Evolutionary conservation across 2,797 vertebrate genomes (phyloP).

Genomic region (Enteromius paludinosus): DNA sequence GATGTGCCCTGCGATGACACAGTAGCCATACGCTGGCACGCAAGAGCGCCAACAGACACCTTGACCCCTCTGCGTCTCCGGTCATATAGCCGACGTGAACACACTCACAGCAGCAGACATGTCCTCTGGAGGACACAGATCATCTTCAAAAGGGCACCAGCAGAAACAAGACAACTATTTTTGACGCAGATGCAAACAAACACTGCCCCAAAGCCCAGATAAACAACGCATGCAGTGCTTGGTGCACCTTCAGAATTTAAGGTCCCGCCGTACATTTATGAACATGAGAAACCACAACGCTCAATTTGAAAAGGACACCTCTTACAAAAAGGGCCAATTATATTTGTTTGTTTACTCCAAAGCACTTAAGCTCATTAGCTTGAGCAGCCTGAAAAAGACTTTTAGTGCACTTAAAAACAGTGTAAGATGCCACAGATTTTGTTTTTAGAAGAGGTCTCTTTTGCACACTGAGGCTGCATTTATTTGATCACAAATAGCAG

Average conservation of each 20-base stretch:
- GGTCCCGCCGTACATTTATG: background rate
- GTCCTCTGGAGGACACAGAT: conserved; percentile 11
- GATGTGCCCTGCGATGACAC: conserved; percentile 50
- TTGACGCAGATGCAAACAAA: background rate
- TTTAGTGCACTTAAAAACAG: background rate
- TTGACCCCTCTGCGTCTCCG: conserved; percentile 12
- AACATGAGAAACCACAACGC: background rate
- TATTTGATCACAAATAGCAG: background rate
- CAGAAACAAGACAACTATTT: conserved; percentile 9
- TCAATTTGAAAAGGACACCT: background rate
- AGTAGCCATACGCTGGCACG: conserved; percentile 45
- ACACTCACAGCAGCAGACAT: background rate
- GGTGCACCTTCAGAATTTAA: background rate
- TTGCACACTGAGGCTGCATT: too few species aligned
- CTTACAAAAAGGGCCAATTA: background rate
- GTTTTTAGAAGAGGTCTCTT: too few species aligned
- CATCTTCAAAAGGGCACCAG: conserved; percentile 18
- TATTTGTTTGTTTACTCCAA: background rate
- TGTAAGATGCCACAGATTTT: too few species aligned
- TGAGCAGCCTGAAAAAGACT: too few species aligned
- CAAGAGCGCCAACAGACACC: conserved; percentile 24
- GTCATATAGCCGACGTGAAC: background rate
- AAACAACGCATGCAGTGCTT: background rate
- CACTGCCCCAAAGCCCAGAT: background rate
- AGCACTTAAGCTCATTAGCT: background rate